Evolutionary conservation across 2,888 invertebrate species (phyloP).

Genomic region (Ptychoptera contaminata): DNA sequence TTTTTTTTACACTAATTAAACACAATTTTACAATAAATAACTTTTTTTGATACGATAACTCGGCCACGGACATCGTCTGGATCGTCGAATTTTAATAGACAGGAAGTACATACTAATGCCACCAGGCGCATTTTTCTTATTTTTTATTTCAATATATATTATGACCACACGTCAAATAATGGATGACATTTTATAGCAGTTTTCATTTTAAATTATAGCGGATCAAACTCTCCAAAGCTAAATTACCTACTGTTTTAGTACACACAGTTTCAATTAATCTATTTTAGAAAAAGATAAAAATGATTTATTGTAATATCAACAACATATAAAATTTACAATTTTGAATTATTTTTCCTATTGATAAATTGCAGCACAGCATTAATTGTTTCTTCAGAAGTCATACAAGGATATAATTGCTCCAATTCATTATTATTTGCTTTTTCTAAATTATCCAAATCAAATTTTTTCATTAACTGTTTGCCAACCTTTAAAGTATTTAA

Average conservation of each 20-base stretch:
- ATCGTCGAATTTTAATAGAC: slow-evolving; percentile 5
- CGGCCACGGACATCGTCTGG: slow-evolving; percentile 6
- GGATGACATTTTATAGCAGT: too few relatives aligned
- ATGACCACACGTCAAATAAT: too few relatives aligned
- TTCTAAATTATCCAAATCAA: slow-evolving; percentile 43
- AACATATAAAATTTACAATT: slow-evolving; percentile 15
- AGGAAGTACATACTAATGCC: slow-evolving; percentile 1
- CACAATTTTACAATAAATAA: slow-evolving; percentile 3
- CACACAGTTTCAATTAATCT: too few relatives aligned
- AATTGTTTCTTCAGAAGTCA: slow-evolving; percentile 48
- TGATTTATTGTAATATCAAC: background rate
- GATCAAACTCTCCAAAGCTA: too few relatives aligned
- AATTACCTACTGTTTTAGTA: too few relatives aligned
- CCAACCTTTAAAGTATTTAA: slow-evolving; percentile 42
- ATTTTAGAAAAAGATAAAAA: too few relatives aligned
- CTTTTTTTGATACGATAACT: background rate
- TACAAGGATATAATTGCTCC: slow-evolving; percentile 43
- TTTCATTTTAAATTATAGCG: too few relatives aligned
- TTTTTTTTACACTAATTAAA: slow-evolving; percentile 7
- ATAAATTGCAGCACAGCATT: slow-evolving; percentile 31
- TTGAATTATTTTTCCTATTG: slow-evolving; percentile 17
- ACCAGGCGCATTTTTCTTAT: too few relatives aligned
- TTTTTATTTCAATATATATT: too few relatives aligned
- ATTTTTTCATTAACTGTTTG: slow-evolving; percentile 51
- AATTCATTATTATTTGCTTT: slow-evolving; percentile 53